Evolutionary conservation across 2,888 invertebrate species (phyloP).

Genomic region (Ischnus inquisitorius): DNA sequence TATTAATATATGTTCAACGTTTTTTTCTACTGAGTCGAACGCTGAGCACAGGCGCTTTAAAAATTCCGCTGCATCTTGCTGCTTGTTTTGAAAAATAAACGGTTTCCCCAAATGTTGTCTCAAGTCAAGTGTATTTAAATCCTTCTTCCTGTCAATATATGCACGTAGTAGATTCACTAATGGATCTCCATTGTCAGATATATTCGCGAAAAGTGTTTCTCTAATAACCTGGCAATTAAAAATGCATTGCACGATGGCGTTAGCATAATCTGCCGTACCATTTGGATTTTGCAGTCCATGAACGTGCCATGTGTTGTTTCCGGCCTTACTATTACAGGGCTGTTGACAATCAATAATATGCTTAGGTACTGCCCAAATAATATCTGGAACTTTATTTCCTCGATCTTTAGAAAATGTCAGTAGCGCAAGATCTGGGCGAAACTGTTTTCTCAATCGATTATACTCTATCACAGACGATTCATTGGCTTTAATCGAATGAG

Average conservation of each 20-base stretch:
- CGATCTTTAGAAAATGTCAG: constrained; percentile 19
- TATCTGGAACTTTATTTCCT: constrained; percentile 15
- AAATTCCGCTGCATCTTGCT: constrained; percentile 51
- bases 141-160: constrained; percentile 2
- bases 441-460: too few species aligned
- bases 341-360: constrained; percentile 34
- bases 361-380: constrained; percentile 38
- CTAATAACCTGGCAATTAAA: constrained; percentile 18
- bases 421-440: background rate
- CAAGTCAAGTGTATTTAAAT: background rate
- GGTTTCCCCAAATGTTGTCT: constrained; percentile 13
- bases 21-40: constrained; percentile 9
- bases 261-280: constrained; percentile 20
- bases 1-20: constrained; percentile 26
- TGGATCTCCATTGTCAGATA: background rate
- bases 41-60: constrained; percentile 1
- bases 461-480: too few species aligned
- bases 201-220: constrained; percentile 2
- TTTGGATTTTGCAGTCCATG: constrained; percentile 38
- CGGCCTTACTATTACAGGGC: background rate
- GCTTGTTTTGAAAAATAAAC: constrained; percentile 2
- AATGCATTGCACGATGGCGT: constrained; percentile 20
- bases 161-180: background rate
- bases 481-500: background rate
- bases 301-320: background rate